Conservation (phyloP, 1,140 invertebrate genomes). For the Theocolax elegans region DNA sequence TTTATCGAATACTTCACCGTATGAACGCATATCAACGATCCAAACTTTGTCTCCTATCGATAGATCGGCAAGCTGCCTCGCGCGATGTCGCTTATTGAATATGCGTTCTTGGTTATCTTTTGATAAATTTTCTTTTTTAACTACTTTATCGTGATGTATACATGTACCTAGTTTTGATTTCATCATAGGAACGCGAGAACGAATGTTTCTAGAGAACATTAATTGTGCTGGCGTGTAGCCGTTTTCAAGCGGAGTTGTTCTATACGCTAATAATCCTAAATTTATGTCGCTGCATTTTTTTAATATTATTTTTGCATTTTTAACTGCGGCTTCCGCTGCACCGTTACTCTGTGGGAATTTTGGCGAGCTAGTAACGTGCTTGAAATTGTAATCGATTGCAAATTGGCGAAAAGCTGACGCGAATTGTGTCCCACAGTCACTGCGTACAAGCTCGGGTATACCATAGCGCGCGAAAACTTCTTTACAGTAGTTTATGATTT, state of each 20-base stretch:
- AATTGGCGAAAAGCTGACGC: too few relatives aligned
- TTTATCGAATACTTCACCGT: slow-evolving; percentile 24
- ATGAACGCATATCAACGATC: slow-evolving; percentile 40
- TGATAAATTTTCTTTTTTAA: neutral
- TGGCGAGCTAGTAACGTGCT: too few relatives aligned
- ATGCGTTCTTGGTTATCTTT: slow-evolving; percentile 36
- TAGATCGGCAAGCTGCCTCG: slow-evolving; percentile 24
- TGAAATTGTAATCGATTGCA: slow-evolving; percentile 43
- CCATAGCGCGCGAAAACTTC: slow-evolving; percentile 48
- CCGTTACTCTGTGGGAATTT: slow-evolving; percentile 52
- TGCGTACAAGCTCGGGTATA: slow-evolving; percentile 47
- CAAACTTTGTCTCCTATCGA: slow-evolving; percentile 34
- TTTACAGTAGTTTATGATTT: slow-evolving; percentile 43
- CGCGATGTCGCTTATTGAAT: slow-evolving; percentile 40
- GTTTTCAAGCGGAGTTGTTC: slow-evolving; percentile 33
- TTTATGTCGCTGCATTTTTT: slow-evolving; percentile 45
- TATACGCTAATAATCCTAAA: slow-evolving; percentile 32
- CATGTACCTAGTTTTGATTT: neutral
- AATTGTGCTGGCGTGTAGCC: slow-evolving; percentile 33
- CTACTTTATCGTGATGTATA: neutral
- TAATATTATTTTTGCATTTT: slow-evolving; percentile 48
- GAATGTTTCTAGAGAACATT: slow-evolving; percentile 27
- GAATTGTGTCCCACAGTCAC: too few relatives aligned
- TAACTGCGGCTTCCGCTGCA: too few relatives aligned
- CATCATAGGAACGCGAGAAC: neutral